phyloP scores from a whole-genome alignment of 2,797 vertebrate genomes.

The Sebastes steindachneri region DNA sequence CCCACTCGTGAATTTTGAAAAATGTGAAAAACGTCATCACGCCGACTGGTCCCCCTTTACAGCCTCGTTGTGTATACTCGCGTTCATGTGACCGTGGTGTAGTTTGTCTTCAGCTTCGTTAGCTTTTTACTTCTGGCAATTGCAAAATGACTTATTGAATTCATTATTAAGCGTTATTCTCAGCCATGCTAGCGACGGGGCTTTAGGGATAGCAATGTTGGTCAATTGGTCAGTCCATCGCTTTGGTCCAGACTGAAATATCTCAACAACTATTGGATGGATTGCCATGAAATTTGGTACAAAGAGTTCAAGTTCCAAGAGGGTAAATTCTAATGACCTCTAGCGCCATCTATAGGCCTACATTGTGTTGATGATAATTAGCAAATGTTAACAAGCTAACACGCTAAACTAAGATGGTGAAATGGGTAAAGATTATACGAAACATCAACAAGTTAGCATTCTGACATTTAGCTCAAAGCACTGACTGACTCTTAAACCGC shows the following conservation, averaged over 20 bases:
- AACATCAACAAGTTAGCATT: background rate
- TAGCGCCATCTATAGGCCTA: background rate
- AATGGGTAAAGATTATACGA: background rate
- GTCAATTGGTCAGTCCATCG: fast-evolving
- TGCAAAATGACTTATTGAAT: background rate
- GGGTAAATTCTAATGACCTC: background rate
- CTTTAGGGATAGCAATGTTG: background rate
- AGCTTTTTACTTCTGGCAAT: no score
- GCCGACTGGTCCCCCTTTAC: background rate
- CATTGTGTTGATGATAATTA: background rate
- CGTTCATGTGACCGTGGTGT: no score
- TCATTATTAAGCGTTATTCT: background rate
- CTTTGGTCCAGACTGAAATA: background rate
- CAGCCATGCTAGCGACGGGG: fast-evolving
- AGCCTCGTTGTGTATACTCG: no score
- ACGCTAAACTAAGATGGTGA: background rate
- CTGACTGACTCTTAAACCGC: background rate
- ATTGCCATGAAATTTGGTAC: background rate
- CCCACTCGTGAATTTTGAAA: no score
- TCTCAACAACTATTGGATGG: background rate
- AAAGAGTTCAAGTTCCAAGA: background rate
- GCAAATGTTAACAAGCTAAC: background rate
- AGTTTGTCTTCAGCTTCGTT: no score
- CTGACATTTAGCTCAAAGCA: background rate
- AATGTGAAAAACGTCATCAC: background rate